Evolutionary conservation across 2,797 vertebrate genomes (phyloP).

Genomic region (Cryptoprocta ferox): DNA sequence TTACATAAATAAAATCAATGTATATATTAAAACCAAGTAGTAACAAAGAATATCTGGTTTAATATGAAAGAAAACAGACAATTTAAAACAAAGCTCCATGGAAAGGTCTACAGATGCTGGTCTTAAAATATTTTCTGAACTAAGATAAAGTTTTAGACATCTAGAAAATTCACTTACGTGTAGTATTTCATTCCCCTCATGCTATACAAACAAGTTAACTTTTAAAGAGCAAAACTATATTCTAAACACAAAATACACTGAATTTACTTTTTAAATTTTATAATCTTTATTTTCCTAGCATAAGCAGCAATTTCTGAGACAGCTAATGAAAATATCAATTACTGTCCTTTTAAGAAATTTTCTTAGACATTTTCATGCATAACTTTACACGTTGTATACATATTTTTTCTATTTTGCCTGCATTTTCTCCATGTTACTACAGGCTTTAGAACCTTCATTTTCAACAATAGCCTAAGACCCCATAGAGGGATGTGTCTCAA

Average conservation of each 20-base stretch:
- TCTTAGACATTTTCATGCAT: neutral
- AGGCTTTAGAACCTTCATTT: neutral
- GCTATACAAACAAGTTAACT: neutral
- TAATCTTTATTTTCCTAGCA: conserved; percentile 25
- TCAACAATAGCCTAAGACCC: neutral
- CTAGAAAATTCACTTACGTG: neutral
- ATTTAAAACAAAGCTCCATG: neutral
- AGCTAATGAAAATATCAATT: neutral
- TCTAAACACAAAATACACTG: neutral
- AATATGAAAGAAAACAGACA: neutral
- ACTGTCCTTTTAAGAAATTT: neutral
- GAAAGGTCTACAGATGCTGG: neutral
- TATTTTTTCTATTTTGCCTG: conserved; percentile 12
- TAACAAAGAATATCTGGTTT: neutral
- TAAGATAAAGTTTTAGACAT: neutral
- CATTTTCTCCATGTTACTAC: neutral
- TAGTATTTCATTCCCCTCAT: neutral
- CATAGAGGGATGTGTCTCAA: neutral
- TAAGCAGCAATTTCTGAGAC: conserved; percentile 32
- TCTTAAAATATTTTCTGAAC: conserved; percentile 12
- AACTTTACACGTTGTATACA: neutral
- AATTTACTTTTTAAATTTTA: conserved; percentile 27
- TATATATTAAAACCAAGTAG: neutral
- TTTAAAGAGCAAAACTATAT: conserved; percentile 23
- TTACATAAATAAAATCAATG: neutral